Conservation (phyloP, 2,888 invertebrate genomes). For the Polietes domitor region DNA sequence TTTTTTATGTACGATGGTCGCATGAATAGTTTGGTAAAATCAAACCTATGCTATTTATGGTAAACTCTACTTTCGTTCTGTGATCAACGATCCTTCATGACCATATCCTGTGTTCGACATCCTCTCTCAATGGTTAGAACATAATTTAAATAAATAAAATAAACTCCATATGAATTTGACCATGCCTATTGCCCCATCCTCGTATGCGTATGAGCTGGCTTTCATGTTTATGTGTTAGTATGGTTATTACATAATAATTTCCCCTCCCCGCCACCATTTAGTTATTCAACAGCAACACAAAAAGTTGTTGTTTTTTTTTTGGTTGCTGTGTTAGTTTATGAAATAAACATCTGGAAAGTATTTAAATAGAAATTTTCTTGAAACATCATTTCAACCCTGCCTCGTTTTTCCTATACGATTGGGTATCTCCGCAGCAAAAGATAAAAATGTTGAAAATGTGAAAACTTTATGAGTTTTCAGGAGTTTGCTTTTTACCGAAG, state of each 20-base stretch:
- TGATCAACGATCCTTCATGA: too few species aligned
- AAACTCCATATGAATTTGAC: too few species aligned
- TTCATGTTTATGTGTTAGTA: background rate
- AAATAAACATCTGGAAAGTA: conserved; percentile 45
- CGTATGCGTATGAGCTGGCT: background rate
- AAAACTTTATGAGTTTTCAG: background rate
- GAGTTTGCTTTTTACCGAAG: background rate
- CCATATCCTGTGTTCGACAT: too few species aligned
- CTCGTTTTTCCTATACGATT: background rate
- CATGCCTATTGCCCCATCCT: too few species aligned
- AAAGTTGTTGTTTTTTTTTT: background rate
- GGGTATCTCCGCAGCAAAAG: background rate
- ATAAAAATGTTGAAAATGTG: background rate
- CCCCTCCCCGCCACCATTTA: background rate
- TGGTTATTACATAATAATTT: conserved; percentile 9
- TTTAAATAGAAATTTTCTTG: conserved; percentile 57
- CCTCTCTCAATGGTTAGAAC: too few species aligned
- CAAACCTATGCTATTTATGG: too few species aligned
- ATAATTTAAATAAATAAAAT: too few species aligned
- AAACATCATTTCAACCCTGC: background rate
- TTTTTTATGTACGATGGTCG: too few species aligned
- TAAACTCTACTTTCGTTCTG: too few species aligned
- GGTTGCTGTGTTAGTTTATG: conserved; percentile 9
- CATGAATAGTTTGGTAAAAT: too few species aligned
- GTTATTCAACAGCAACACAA: background rate